Percentiles rank a stretch among this genome's conserved stretches.
Conservation (phyloP, 2,888 invertebrate genomes). For the Andrena camellia region DNA sequence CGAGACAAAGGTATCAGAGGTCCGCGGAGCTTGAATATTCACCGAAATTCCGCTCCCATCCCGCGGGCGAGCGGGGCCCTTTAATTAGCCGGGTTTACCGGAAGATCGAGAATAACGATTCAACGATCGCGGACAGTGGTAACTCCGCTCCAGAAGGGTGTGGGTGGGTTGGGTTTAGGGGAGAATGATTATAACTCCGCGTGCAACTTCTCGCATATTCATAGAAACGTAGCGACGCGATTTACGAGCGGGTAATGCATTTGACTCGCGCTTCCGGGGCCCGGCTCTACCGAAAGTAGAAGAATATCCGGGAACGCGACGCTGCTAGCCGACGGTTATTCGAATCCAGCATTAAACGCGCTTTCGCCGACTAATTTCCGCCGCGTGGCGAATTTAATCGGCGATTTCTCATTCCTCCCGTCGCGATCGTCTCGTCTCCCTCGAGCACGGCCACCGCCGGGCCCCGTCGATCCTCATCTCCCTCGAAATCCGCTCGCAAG, state of each 20-base stretch:
- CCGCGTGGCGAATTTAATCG: constrained; percentile 2
- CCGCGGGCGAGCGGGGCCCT: constrained; percentile 16
- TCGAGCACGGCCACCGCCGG: no score
- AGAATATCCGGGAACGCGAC: constrained; percentile 27
- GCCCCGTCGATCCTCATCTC: no score
- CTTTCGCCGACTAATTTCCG: constrained; percentile 31
- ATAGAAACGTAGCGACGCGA: constrained; percentile 63
- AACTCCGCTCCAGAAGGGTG: constrained; percentile 12
- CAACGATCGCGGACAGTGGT: constrained; percentile 38
- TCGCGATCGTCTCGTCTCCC: neutral
- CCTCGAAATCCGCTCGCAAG: no score
- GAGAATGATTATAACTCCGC: constrained; percentile 68
- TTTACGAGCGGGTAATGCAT: constrained; percentile 70
- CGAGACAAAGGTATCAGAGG: constrained; percentile 43
- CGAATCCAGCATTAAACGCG: constrained; percentile 23
- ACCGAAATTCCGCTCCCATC: constrained; percentile 47
- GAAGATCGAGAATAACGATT: constrained; percentile 61
- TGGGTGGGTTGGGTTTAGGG: constrained; percentile 14
- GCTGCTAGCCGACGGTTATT: constrained; percentile 14
- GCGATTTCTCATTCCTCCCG: neutral
- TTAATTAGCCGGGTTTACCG: constrained; percentile 48
- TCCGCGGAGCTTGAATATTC: constrained; percentile 49
- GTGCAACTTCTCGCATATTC: constrained; percentile 69
- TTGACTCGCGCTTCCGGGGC: constrained; percentile 54
- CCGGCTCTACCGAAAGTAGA: constrained; percentile 21